Conservation (phyloP, 2,797 vertebrate genomes). For the Macropodus opercularis region DNA sequence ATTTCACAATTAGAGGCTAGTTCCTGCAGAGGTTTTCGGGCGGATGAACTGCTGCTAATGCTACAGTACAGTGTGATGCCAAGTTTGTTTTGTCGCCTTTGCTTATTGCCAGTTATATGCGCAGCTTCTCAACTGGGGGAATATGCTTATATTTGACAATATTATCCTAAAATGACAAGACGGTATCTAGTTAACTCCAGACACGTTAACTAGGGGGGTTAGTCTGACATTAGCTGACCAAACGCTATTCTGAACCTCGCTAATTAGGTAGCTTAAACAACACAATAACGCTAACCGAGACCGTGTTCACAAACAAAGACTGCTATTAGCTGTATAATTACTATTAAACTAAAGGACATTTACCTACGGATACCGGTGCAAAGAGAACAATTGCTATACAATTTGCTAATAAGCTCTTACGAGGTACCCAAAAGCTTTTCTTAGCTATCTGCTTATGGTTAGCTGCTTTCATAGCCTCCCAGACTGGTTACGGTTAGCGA, state of each 20-base stretch:
- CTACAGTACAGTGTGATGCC: background rate
- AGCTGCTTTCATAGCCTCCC: slow-evolving; percentile 24
- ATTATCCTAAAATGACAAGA: too few relatives aligned
- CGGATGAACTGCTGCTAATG: slow-evolving; percentile 19
- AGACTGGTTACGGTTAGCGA: background rate
- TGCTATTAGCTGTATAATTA: too few relatives aligned
- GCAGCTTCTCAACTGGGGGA: background rate
- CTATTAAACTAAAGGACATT: background rate
- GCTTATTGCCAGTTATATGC: background rate
- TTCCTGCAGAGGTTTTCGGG: background rate
- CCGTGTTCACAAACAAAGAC: fast-evolving
- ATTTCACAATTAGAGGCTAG: background rate
- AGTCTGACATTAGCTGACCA: slow-evolving; percentile 20
- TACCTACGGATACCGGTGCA: background rate
- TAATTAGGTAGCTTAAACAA: background rate
- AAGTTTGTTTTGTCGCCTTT: background rate
- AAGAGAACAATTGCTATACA: background rate
- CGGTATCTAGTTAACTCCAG: too few relatives aligned
- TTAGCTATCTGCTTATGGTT: slow-evolving; percentile 1
- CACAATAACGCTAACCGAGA: background rate
- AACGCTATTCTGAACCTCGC: background rate
- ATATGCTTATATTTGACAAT: background rate
- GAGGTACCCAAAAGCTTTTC: slow-evolving; percentile 14
- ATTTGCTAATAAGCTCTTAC: background rate
- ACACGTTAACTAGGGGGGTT: background rate